Evolutionary conservation across 2,888 invertebrate species (phyloP), one percentile per base, ranked within the genome.

Genomic region (Platycheirus rosarum): DNA sequence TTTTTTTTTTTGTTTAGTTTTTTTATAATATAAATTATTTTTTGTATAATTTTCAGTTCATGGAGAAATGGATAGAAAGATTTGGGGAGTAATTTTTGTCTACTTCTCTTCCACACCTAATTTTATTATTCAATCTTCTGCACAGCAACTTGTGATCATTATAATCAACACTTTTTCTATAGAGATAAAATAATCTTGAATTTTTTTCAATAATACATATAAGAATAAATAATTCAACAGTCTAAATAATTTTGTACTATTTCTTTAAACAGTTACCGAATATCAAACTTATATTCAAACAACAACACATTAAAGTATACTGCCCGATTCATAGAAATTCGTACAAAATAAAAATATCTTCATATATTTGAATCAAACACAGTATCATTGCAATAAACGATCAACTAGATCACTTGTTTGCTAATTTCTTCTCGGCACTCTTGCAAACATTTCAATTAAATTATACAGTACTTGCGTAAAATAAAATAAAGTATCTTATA

Each of bases 31-130:
- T 46, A 51, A 65, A 49, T 32, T 60, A 16, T 46, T 63, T 71
- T 65, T 75, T 40, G 49, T n/a, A n/a, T 57, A 51, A 32, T 32
- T 82, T 82, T 77, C 82, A 82, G 82, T 82, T 77, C 44, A 82
- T 57, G 77, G 71, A 82, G 26, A 82, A 77, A 57, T 77, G 76
- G 82, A 82, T 82, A 49, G 71, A 60, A 29, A 71, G 49, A 69
- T 82, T 82, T 62, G 82, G 71, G 32, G 71, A 76, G 16, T 77
- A 77, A 74, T 13, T 51, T 26, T 40, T 60, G 29, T 53, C 69
- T 37, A 60, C 49, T 71, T 40, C 44, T 51, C 26, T 65, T 23
- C 42, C 26, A 32, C 40, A 57, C 26, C 23, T 20, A 35, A 20
- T 14, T 18, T 44, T 29, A 18, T 16, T 60, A 29, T 60, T 29